Conservation (phyloP, 2,113 vertebrate genomes). For the Gila orcuttii region DNA sequence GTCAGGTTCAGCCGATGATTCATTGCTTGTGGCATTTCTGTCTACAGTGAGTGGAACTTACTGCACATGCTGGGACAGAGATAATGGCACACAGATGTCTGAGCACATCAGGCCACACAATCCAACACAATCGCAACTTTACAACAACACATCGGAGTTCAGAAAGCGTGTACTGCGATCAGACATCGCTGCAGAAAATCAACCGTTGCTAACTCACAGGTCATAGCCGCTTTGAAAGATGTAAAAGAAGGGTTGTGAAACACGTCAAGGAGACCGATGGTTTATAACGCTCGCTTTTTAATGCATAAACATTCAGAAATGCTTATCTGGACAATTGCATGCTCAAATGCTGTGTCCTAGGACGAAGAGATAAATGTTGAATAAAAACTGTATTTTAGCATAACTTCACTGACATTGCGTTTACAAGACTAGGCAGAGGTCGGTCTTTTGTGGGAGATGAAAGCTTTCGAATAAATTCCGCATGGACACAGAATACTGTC, state of each 20-base stretch:
- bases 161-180: not conserved
- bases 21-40: constrained; percentile 44
- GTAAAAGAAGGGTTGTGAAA: constrained; percentile 5
- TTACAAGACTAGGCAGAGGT: constrained; percentile 22
- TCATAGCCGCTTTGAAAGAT: constrained; percentile 1
- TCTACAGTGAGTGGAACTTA: constrained; percentile 38
- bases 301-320: constrained; percentile 9
- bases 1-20: constrained; percentile 63
- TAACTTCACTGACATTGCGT: not conserved
- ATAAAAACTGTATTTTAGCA: constrained; percentile 2
- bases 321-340: constrained; percentile 22
- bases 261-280: constrained; percentile 15
- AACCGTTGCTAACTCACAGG: not conserved
- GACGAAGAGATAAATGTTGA: constrained; percentile 15
- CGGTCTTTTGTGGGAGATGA: not conserved
- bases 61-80: constrained; percentile 36
- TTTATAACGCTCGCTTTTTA: not conserved
- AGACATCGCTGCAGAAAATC: not conserved
- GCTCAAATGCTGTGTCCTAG: constrained; percentile 21
- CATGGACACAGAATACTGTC: constrained; percentile 12
- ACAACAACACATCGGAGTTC: constrained; percentile 1
- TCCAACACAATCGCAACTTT: not conserved
- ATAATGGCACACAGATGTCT: constrained; percentile 31
- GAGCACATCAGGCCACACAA: constrained; percentile 39
- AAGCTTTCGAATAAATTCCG: constrained; percentile 14